Percentiles rank a stretch among this genome's conserved stretches.
Evolutionary conservation across 2,797 vertebrate species (phyloP).

Genomic region (Clamator glandarius): DNA sequence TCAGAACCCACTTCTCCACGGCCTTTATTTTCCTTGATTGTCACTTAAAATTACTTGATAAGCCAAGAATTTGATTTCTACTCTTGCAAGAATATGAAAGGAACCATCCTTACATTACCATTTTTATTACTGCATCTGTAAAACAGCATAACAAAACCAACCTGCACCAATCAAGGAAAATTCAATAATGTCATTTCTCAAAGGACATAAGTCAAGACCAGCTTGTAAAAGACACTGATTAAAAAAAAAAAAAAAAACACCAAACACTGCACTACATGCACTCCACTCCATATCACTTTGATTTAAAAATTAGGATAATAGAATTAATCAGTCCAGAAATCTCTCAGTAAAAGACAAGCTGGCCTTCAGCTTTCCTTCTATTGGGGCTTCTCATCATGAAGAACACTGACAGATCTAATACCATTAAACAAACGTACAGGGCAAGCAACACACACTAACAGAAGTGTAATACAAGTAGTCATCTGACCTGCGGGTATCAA

Average conservation of each 20-base stretch:
- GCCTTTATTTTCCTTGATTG: neutral
- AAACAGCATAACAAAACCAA: neutral
- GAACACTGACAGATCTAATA: neutral
- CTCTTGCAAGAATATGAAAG: neutral
- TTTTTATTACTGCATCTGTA: neutral
- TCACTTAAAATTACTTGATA: neutral
- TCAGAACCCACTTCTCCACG: neutral
- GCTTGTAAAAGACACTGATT: neutral
- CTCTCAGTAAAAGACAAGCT: neutral
- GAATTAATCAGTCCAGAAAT: neutral
- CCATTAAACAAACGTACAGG: neutral
- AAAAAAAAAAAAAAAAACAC: neutral
- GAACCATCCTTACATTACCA: neutral
- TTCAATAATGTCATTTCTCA: neutral
- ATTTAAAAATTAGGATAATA: neutral
- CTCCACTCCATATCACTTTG: neutral
- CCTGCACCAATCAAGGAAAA: neutral
- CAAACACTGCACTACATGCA: neutral
- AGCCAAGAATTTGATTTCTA: neutral
- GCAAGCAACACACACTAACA: neutral
- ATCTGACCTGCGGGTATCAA: neutral
- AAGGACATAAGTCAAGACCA: neutral
- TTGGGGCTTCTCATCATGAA: neutral
- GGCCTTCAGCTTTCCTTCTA: neutral
- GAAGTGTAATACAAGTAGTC: neutral